Conservation (phyloP, 1,140 invertebrate species). For the Anastrepha ludens region DNA sequence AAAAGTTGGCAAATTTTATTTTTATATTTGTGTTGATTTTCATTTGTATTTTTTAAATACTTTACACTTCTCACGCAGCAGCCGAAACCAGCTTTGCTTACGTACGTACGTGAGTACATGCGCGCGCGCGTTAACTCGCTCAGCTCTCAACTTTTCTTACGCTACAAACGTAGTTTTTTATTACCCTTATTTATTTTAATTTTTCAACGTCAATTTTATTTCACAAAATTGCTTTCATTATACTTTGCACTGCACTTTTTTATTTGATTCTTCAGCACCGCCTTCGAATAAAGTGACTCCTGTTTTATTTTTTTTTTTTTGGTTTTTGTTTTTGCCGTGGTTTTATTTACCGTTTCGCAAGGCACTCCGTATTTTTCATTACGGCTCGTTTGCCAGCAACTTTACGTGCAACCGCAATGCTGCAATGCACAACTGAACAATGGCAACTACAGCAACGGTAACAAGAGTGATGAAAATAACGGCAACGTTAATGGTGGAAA, state of each 20-base stretch:
- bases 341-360: background rate
- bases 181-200: conserved; percentile 19
- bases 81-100: background rate
- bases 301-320: background rate
- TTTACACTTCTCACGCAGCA: background rate
- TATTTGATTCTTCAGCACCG: background rate
- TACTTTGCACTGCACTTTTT: background rate
- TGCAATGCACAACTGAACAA: conserved; percentile 17
- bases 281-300: background rate
- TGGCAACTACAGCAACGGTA: background rate
- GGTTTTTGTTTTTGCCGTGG: background rate
- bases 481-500: background rate
- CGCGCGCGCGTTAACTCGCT: background rate
- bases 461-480: background rate
- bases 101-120: background rate
- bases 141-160: background rate
- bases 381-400: conserved; percentile 6
- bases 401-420: conserved; percentile 25
- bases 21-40: background rate
- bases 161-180: background rate
- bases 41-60: background rate
- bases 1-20: background rate
- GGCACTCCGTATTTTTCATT: conserved; percentile 15
- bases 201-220: conserved; percentile 28
- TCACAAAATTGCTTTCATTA: background rate